A percentile compares a stretch with the other conserved stretches of the same genome.
phyloP scores from a whole-genome alignment of 2,797 vertebrate genomes.

The Peromyscus attwateri region DNA sequence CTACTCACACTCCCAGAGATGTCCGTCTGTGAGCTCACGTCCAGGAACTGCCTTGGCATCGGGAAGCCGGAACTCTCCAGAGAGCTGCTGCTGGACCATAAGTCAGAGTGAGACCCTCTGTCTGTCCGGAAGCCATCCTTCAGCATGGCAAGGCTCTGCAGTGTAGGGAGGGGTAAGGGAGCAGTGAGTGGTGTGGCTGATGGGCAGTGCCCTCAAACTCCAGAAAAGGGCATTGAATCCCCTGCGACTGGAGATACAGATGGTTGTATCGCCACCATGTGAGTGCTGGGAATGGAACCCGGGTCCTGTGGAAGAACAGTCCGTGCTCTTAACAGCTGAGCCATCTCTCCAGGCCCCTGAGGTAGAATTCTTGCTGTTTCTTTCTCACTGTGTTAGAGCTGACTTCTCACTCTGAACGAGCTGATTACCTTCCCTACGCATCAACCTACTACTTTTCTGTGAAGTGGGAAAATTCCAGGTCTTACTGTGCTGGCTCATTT shows the following conservation, averaged over 20 bases:
- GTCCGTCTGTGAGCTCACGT: constrained; percentile 97
- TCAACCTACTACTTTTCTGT: background rate
- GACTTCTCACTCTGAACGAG: background rate
- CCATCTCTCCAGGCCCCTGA: background rate
- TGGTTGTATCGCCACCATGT: background rate
- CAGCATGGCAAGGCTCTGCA: constrained; percentile 95
- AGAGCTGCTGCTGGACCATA: constrained; percentile 94
- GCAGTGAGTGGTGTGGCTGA: background rate
- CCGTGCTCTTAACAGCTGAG: background rate
- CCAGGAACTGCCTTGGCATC: constrained; percentile 92
- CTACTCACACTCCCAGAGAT: constrained; percentile 93
- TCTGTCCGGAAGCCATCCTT: constrained; percentile 95
- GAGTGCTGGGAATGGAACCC: background rate
- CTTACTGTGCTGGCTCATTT: background rate
- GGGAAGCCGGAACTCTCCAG: constrained; percentile 91
- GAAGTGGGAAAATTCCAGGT: background rate
- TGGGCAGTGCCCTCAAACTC: background rate
- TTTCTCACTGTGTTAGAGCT: background rate
- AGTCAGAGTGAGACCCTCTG: constrained; percentile 93
- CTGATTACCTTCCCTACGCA: background rate
- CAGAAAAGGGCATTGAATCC: too few relatives aligned
- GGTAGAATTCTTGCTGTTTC: background rate
- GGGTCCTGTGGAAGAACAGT: too few relatives aligned
- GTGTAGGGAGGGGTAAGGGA: background rate
- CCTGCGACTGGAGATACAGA: background rate